Evolutionary conservation across 1,140 invertebrate species (phyloP).

Genomic region (Dreissena polymorpha): DNA sequence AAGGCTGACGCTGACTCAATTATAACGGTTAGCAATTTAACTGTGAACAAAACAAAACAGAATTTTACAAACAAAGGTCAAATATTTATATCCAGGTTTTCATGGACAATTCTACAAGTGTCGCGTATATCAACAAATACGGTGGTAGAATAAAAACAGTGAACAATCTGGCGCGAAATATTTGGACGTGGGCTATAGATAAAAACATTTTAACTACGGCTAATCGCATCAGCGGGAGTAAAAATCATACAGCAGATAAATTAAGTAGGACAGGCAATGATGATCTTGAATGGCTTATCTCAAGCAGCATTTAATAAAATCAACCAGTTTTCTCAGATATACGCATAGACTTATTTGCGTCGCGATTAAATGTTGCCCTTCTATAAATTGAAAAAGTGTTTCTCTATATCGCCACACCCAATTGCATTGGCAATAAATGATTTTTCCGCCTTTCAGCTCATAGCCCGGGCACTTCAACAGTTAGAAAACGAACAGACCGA

Average conservation of each 20-base stretch:
- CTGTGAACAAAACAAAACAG: background rate
- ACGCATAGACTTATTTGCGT: background rate
- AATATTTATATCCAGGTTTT: too few relatives aligned
- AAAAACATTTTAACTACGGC: background rate
- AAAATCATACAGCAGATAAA: too few relatives aligned
- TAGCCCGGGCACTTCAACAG: background rate
- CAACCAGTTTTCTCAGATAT: background rate
- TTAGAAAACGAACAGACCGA: background rate
- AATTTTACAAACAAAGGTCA: constrained; percentile 25
- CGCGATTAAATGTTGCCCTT: constrained; percentile 13
- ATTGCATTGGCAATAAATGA: background rate
- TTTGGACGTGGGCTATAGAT: background rate
- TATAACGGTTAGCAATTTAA: background rate
- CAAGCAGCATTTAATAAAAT: background rate
- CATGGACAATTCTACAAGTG: too few relatives aligned
- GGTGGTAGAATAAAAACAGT: background rate
- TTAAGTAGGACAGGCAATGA: too few relatives aligned
- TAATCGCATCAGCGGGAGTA: too few relatives aligned
- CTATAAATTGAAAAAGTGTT: background rate
- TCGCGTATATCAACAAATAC: constrained; percentile 1
- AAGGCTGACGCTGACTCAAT: too few relatives aligned
- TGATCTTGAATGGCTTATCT: background rate
- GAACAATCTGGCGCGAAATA: background rate
- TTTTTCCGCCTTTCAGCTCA: background rate
- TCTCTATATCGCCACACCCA: background rate